phyloP scores from a whole-genome alignment of 2,888 invertebrate genomes.

The Sialis fuliginosa region DNA sequence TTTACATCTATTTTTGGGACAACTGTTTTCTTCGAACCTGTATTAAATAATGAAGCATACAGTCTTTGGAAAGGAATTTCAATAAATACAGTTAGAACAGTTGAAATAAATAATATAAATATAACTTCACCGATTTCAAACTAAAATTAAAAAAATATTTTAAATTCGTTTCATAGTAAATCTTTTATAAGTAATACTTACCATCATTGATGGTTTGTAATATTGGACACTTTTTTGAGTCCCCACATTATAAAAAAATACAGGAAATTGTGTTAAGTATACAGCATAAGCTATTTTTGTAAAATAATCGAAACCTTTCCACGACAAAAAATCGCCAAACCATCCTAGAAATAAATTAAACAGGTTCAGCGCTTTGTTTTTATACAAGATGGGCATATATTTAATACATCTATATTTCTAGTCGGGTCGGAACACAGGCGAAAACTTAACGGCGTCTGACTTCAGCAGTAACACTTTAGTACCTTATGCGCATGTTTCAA shows the following conservation, averaged over 20 bases:
- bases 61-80: slow-evolving; percentile 33
- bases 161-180: background rate
- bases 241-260: slow-evolving; percentile 46
- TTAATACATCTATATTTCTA: too few species aligned
- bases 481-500: too few species aligned
- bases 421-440: too few species aligned
- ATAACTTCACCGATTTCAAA: slow-evolving; percentile 30
- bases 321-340: slow-evolving; percentile 31
- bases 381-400: too few species aligned
- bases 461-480: too few species aligned
- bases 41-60: background rate
- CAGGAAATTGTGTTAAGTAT: slow-evolving; percentile 42
- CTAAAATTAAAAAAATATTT: slow-evolving; percentile 22
- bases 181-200: slow-evolving; percentile 21
- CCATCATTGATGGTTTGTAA: slow-evolving; percentile 31
- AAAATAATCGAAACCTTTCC: slow-evolving; percentile 34
- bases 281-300: slow-evolving; percentile 40
- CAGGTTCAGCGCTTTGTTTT: slow-evolving; percentile 1
- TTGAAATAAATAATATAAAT: slow-evolving; percentile 27
- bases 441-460: too few species aligned
- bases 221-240: slow-evolving; percentile 29
- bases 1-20: background rate
- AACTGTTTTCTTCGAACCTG: background rate
- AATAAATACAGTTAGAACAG: slow-evolving; percentile 30
- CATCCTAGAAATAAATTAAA: slow-evolving; percentile 18